phyloP scores from a whole-genome alignment of 2,888 invertebrate species.

The Dioctria rufipes region DNA sequence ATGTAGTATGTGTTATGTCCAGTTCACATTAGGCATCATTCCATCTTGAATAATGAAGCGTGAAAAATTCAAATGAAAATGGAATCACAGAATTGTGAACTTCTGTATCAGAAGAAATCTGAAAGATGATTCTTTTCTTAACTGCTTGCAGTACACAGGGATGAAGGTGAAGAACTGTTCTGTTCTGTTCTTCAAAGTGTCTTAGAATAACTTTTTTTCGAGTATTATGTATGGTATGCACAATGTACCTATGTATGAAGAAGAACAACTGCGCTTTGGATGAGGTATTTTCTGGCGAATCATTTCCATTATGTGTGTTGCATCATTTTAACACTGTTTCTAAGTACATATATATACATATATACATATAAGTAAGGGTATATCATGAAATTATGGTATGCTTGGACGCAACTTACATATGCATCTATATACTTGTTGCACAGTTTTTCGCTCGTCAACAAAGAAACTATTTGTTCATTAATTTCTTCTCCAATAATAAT shows the following conservation, averaged over 20 bases:
- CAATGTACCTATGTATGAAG: too few species aligned
- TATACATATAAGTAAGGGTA: background rate
- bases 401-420: background rate
- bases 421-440: too few species aligned
- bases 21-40: too few species aligned
- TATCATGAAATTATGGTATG: background rate
- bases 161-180: background rate
- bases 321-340: constrained; percentile 24
- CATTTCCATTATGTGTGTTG: constrained; percentile 30
- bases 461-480: background rate
- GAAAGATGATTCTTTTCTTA: background rate
- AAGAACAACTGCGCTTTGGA: constrained; percentile 32
- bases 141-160: background rate
- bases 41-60: constrained; percentile 21
- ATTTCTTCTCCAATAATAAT: background rate
- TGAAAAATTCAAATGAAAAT: constrained; percentile 10
- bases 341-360: background rate
- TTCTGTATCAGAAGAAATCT: background rate
- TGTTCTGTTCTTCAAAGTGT: constrained; percentile 14
- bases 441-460: background rate
- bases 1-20: too few species aligned
- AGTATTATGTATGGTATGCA: background rate
- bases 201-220: constrained; percentile 11
- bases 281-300: constrained; percentile 41
- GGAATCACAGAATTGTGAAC: background rate